Base-by-base conservation (phyloP, 2,888 invertebrate genomes). In the Andrena dorsata region DNA sequence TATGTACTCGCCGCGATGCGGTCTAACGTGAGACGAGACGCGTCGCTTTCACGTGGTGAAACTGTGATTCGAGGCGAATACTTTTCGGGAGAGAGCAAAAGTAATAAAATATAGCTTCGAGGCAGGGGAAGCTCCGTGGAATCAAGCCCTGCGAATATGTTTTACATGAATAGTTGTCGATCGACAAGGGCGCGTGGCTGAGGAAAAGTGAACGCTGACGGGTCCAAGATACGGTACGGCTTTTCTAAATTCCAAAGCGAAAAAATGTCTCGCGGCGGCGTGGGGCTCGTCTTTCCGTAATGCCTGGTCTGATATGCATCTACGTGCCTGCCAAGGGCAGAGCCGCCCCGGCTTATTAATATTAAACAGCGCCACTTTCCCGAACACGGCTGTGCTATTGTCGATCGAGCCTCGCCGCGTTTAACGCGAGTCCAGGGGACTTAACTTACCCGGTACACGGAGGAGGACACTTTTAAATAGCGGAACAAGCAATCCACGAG, bases 261-360 rank as follows among this genome's bases (percentile, higher is more conserved):
- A 82, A 80, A 78, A 68, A 75, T 75, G 75, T 81, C 88, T 81
- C 79, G 84, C 84, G 49, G 51, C 61, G 75, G 49, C 85, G 73
- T 68, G 61, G 71, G 65, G 74, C 78, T 68, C 90, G 89, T 90
- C 91, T 92, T 91, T 88, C 89, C 89, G 92, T 93, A 93, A 93
- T 93, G 92, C 90, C 90, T 82, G 88, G 83, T 80, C 88, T 90
- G 93, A 93, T 93, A 93, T 93, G 93, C 93, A 93, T 93, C 93
- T 92, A 90, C 92, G 93, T 93, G 93, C 89, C 92, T 92, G 93
- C 92, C 93, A 91, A 87, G 81, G 90, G 90, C 92, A 91, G 91
- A 89, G 88, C 79, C 83, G 65, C 84, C 86, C 86, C 75, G 88
- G 92, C 92, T 93, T 93, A 93, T 93, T 93, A 93, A 93, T 93